Base-by-base conservation (phyloP, 2,113 vertebrate species). In the Pangasianodon gigas region DNA sequence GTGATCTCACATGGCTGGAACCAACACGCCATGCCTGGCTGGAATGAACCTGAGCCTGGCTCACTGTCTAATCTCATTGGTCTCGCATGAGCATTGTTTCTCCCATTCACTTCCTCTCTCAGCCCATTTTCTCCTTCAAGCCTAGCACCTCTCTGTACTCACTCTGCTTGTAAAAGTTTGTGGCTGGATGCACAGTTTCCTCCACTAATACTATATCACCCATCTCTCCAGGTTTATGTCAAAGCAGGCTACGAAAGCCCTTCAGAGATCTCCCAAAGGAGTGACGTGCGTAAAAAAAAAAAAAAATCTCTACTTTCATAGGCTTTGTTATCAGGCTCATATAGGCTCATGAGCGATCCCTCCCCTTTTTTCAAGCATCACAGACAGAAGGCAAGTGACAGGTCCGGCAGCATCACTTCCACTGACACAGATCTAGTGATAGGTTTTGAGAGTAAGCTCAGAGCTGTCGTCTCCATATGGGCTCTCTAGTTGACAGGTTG, bases 61-160 rank as follows among this genome's bases (percentile, higher is more conserved):
- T 52, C 81, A 58, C 60, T 67, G 62, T 69, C 77, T 92, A 90
- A 91, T 87, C 89, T 87, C 74, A 86, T 88, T 51, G 88, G 89
- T 85, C 32, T 80, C 11, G n/a, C 80, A 67, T 56, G 89, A 89
- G 71, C 84, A 67, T 46, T 74, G 44, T 62, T 24, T 67, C 58
- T 80, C n/a, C 37, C 54, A 24, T 46, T 89, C 60, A 89, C 84
- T 84, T 67, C 85, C 65, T 48, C 48, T 77, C 56, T 81, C 37
- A 4, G 14, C n/a, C 41, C 6, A 24, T 24, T 62, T 65, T 85
- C 48, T 18, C 52, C 48, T 65, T 86, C 41, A 84, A 19, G 32
- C 32, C 13, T 51, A 41, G 82, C 32, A 67, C 81, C 32, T 83
- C 84, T 80, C 56, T n/a, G 18, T n/a, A 48, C 24, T 32, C 44